A percentile compares a stretch with the other conserved stretches of the same genome.
Conservation (phyloP, 23 tunicate genomes). For the Oikopleura albicans region DNA sequence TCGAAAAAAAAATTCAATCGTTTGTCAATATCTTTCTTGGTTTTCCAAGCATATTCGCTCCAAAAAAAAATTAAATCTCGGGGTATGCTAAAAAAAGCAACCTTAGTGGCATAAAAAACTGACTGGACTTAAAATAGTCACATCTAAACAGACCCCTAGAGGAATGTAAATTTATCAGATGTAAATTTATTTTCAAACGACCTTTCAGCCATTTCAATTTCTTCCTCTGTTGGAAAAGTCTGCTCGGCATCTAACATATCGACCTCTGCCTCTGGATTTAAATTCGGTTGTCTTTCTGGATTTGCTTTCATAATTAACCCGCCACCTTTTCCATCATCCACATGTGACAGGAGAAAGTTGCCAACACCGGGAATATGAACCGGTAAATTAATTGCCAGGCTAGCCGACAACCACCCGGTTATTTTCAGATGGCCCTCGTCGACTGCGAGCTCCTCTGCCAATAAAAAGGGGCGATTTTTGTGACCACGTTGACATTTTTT, state of each 20-base stretch:
- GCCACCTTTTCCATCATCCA: conserved; percentile 26
- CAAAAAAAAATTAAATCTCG: no score
- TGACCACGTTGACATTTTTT: neutral
- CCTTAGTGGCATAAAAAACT: no score
- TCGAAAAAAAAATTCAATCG: no score
- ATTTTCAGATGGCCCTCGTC: neutral
- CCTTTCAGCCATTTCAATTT: conserved; percentile 52
- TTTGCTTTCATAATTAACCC: conserved; percentile 15
- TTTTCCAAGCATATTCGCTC: no score
- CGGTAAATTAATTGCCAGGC: conserved; percentile 46
- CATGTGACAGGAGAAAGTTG: conserved; percentile 35
- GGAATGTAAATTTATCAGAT: no score
- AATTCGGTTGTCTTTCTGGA: conserved; percentile 25
- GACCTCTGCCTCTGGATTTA: conserved; percentile 41
- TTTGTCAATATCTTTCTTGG: no score
- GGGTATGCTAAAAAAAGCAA: no score
- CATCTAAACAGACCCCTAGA: no score
- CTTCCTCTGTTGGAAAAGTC: conserved; percentile 93
- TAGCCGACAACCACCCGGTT: neutral
- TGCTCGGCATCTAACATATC: conserved; percentile 92
- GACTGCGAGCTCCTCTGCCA: neutral
- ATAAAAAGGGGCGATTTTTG: neutral
- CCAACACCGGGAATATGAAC: conserved; percentile 85
- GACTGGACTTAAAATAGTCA: no score
- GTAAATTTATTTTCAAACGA: no score